Base-by-base conservation (phyloP, 2,797 vertebrate genomes). In the Kryptolebias ocellatus region DNA sequence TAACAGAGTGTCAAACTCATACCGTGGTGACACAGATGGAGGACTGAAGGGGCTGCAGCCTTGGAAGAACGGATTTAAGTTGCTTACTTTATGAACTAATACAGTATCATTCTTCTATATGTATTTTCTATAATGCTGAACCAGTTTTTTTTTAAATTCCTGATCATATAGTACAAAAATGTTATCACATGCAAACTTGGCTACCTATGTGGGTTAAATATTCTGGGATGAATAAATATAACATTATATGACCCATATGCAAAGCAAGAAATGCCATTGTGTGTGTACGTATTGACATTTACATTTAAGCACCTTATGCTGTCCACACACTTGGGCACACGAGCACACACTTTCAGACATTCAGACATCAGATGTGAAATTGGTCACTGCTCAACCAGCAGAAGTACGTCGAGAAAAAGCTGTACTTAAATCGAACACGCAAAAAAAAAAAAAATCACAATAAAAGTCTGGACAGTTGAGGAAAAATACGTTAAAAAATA, bases 311-410 rank as follows among this genome's bases (percentile, higher is more conserved):
- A 85, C 58, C 64, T 74, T 31, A 61, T 44, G 46, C 57, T 53
- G 11, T 27, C 60, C 45, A 61, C 53, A 60, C 55, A 67, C 46
- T 27, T 68, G 55, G 15, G 62, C 45, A 55, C 3, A 72, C 18
- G 56, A 61, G 37, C 59, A 67, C 42, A 67, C 44, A 67, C 5
- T 18, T 27, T 56, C 68, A 70, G 55, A 69, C 73, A 78, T 47
- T 67, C 45, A 80, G 11, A 79, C 54, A 67, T 28, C 55, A 46
- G 46, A 79, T 60, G 57, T 79, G 85, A 54, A 80, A 86, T 94
- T 94, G 93, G 92, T 94, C 93, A 83, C 90, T 89, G 81, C 80
- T 94, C 93, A 94, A 95, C 92, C 93, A 94, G 92, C 92, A 74
- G 86, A 92, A 93, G 90, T 92, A 92, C 90, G 87, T 78, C 68